Percentiles rank a stretch among this genome's conserved stretches.
Conservation (phyloP, 2,888 invertebrate species). For the Sericinus montela region DNA sequence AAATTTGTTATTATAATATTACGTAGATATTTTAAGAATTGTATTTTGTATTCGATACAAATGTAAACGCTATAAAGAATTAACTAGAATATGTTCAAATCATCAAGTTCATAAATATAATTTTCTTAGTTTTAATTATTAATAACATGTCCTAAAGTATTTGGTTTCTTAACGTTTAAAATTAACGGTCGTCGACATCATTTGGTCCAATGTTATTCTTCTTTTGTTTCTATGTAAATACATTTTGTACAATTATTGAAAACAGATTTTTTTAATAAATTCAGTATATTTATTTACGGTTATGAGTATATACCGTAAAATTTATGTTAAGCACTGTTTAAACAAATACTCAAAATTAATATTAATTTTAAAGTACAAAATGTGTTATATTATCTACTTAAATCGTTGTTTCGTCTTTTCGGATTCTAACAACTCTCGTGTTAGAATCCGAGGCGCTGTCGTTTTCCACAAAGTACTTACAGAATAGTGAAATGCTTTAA, state of each 20-base stretch:
- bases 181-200: not conserved
- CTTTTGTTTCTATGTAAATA: not conserved
- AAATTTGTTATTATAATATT: constrained; percentile 9
- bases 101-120: not conserved
- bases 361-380: constrained; percentile 17
- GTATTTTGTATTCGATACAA: constrained; percentile 12
- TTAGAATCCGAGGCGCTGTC: not conserved
- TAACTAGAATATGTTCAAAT: constrained; percentile 9
- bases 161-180: not conserved
- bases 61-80: constrained; percentile 2
- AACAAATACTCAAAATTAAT: constrained; percentile 18
- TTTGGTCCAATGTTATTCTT: not conserved
- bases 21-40: constrained; percentile 11
- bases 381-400: constrained; percentile 17
- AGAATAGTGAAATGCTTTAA: constrained; percentile 7
- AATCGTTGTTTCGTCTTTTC: constrained; percentile 4
- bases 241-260: not conserved
- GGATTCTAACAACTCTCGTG: not conserved
- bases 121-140: not conserved
- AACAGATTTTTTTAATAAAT: not conserved
- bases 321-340: not conserved
- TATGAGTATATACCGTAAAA: not conserved
- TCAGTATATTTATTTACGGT: constrained; percentile 4
- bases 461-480: constrained; percentile 16
- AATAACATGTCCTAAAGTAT: not conserved